Base-by-base conservation (phyloP, 2,113 vertebrate species). In the Ammodytes marinus region DNA sequence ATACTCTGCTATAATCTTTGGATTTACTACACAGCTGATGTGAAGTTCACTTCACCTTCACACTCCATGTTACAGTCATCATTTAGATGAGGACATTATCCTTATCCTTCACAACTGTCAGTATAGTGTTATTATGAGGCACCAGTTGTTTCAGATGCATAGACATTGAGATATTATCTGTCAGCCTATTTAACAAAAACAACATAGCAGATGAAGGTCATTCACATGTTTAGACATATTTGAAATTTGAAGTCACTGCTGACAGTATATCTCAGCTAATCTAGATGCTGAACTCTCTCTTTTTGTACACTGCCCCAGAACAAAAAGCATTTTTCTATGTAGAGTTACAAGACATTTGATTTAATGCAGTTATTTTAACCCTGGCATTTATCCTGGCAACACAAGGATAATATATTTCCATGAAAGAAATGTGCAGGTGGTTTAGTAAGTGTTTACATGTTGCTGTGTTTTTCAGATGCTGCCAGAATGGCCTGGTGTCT, bases 401-500 rank as follows among this genome's bases (percentile, higher is more conserved):
- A 6, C 15, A 63, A 50, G 27, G 65, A 50, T 17, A 12, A 17
- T 19, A 5, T 69, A 19, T 70, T 35, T 69, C 17, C n/a, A 14
- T 27, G 11, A 14, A 43, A 5, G 39, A 69, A 2, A 27, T 55
- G 27, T 45, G 27, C 7, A 7, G 13, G 43, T 47, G n/a, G 43
- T 50, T 52, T 6, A 3, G 2, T 35, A 6, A 5, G 6, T 52
- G 57, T 12, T 52, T 6, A 60, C 49, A 15, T 74, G 42, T 81
- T 3, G 39, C 6, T 84, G 4, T 89, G 43, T 60, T 49, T 86
- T 94, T 63, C 88, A 99, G 98, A 82, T 98, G 98, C 47, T 99
- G 98, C 85, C 98, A 99, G 93, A 99, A 93, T 76, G 98, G 98
- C 35, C 94, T 98, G 76, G 97, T 99, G 9, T 97, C 97, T 37